phyloP scores from a whole-genome alignment of 2,888 invertebrate species.

The Drosophila falleni region DNA sequence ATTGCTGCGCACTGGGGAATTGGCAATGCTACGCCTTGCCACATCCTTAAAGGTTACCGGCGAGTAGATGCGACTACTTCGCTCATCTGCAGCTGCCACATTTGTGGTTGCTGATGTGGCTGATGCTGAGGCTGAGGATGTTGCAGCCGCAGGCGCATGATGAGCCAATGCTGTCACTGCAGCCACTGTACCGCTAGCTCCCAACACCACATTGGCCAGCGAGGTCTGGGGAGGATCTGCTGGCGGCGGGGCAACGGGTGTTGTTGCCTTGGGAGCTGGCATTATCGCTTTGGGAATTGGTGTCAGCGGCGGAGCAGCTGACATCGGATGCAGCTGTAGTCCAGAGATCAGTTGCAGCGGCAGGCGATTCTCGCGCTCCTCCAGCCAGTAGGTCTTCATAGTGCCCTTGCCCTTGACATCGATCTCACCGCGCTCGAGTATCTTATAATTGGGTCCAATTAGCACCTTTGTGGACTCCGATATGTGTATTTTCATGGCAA shows the following conservation, averaged over 20 bases:
- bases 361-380: conserved; percentile 89
- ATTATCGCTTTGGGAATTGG: conserved; percentile 53
- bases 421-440: conserved; percentile 93
- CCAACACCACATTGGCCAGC: conserved; percentile 62
- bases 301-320: conserved; percentile 50
- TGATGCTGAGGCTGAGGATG: conserved; percentile 7
- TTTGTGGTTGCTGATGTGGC: conserved; percentile 35
- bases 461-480: conserved; percentile 94
- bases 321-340: conserved; percentile 70
- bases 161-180: conserved; percentile 41
- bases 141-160: conserved; percentile 33
- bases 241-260: conserved; percentile 27
- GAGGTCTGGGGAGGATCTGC: conserved; percentile 26
- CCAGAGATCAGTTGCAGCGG: conserved; percentile 84
- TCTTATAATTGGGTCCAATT: conserved; percentile 90
- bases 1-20: conserved; percentile 89
- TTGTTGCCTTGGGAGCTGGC: conserved; percentile 45
- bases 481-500: conserved; percentile 97
- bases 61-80: conserved; percentile 90
- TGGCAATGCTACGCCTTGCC: conserved; percentile 91
- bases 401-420: conserved; percentile 96
- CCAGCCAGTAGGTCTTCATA: conserved; percentile 96
- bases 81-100: conserved; percentile 85
- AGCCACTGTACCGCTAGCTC: conserved; percentile 54
- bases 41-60: conserved; percentile 95